Base-by-base conservation (phyloP, 92 coral and sea anemone genomes). In the Zoanthus sansibaricus region DNA sequence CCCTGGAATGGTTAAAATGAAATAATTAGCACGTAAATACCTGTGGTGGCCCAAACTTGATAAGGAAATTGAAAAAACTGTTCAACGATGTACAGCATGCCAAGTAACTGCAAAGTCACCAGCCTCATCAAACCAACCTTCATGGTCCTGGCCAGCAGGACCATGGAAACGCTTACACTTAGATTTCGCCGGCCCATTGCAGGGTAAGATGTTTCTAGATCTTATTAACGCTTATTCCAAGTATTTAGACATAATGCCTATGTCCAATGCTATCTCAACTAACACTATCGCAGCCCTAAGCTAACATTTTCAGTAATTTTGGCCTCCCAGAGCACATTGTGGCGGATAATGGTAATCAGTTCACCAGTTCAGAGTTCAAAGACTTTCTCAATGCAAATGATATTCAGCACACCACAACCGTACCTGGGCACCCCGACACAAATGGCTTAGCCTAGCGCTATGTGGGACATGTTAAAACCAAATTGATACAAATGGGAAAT, bases 241-340 rank as follows among this genome's bases (percentile, higher is more conserved):
- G 4, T 49, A 49, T 11, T 9, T 7, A 11, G 12, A 49, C 7
- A 49, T 49, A 58, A 3, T 18, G 6, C 71, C 33, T 5, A 66
- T n/a, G 32, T 18, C 71, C 18, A 6, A 2, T n/a, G 32, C 71
- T 25, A n/a, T 49, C 49, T 71, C 76, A 5, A 4, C 76, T 4
- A 71, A 0, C 31, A 71, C 49, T n/a, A 71, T 31, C 10, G 51
- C 49, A 0, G 49, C 76, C 25, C 25, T 25, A 25, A 25, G 25
- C 25, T 25, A 0, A 25, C 0, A 37, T 75, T 14, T 74, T 86
- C 32, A 88, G 89, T 54, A 51, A 55, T 71, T 91, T 91, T 48
- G 88, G 93, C 14, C 66, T 83, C 69, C 90, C 77, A 7, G 86
- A 91, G 61, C 91, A 84, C 83, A 21, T 91, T 25, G 91, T 91